These are phyloP conservation scores for Drosophila ercepeae DNA, from an alignment of 1,140 invertebrate genomes.

Conservation along the genomic window DNA sequence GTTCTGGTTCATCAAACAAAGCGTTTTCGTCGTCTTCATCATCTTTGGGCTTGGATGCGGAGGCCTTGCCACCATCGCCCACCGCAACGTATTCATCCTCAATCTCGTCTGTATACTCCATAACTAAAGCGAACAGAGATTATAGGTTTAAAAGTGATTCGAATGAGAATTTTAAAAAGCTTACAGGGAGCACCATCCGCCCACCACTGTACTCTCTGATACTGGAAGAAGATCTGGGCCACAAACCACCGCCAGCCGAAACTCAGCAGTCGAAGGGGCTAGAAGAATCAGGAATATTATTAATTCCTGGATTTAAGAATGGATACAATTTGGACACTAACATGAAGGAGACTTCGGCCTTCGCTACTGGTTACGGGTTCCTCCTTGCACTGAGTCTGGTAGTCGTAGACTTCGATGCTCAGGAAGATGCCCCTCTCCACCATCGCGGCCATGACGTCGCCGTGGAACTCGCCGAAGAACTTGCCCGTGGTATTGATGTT, in stretches of 20 bases:
- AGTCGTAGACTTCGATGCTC: constrained; percentile 92
- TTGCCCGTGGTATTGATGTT: constrained; percentile 88
- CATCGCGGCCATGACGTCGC: constrained; percentile 91
- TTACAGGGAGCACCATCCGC: constrained; percentile 82
- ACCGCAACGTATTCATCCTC: constrained; percentile 72
- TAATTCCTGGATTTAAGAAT: not conserved
- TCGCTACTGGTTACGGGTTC: constrained; percentile 41
- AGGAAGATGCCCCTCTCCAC: constrained; percentile 90
- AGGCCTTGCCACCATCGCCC: constrained; percentile 70
- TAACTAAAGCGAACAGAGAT: constrained; percentile 41
- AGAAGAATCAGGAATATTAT: not conserved
- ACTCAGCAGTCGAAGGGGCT: constrained; percentile 67
- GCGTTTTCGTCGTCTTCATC: constrained; percentile 83
- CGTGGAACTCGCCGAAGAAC: constrained; percentile 94
- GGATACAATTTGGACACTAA: constrained; percentile 22
- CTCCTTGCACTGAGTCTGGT: constrained; percentile 90
- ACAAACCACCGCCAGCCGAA: constrained; percentile 73
- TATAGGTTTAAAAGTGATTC: not conserved
- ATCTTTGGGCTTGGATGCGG: constrained; percentile 65
- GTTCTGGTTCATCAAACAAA: constrained; percentile 69
- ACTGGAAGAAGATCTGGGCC: constrained; percentile 68
- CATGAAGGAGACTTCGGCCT: constrained; percentile 63
- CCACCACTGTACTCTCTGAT: constrained; percentile 74
- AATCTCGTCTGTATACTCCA: constrained; percentile 74
- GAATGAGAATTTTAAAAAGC: constrained; percentile 7